Conservation (phyloP, 1,140 invertebrate genomes). For the Magallana ariakensis region DNA sequence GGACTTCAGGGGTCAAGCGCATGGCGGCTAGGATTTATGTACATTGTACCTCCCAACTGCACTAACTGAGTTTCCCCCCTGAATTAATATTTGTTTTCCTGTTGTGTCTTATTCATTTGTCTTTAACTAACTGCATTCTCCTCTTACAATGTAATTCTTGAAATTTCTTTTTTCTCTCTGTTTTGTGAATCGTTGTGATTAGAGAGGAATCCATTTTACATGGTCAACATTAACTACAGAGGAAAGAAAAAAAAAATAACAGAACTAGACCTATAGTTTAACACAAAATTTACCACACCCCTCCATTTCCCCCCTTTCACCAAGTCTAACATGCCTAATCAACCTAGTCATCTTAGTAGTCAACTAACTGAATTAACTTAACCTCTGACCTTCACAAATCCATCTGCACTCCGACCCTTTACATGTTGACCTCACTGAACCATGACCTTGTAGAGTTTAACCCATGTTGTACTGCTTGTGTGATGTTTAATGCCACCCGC, state of each 20-base stretch:
- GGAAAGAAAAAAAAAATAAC: neutral
- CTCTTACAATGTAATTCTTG: neutral
- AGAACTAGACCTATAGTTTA: neutral
- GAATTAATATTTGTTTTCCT: constrained; percentile 32
- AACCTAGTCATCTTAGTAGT: constrained; percentile 7
- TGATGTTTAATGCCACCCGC: constrained; percentile 48
- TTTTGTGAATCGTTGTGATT: constrained; percentile 25
- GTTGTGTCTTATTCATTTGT: constrained; percentile 36
- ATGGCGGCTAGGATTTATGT: neutral
- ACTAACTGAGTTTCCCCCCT: constrained; percentile 15
- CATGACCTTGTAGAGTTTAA: constrained; percentile 31
- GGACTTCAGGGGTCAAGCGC: constrained; percentile 14
- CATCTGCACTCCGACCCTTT: constrained; percentile 5
- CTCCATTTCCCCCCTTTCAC: neutral
- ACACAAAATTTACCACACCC: neutral
- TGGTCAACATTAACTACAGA: neutral
- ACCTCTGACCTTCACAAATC: constrained; percentile 22
- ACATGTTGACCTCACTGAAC: constrained; percentile 16
- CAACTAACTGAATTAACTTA: neutral
- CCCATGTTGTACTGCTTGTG: constrained; percentile 35
- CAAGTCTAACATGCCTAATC: constrained; percentile 3
- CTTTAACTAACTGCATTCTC: constrained; percentile 20
- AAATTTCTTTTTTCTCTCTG: neutral
- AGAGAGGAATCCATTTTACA: neutral
- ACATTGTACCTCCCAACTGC: constrained; percentile 25